A percentile compares a stretch with the other conserved stretches of the same genome.
Conservation (phyloP, 2,888 invertebrate genomes). For the Lasioglossum oenotherae region DNA sequence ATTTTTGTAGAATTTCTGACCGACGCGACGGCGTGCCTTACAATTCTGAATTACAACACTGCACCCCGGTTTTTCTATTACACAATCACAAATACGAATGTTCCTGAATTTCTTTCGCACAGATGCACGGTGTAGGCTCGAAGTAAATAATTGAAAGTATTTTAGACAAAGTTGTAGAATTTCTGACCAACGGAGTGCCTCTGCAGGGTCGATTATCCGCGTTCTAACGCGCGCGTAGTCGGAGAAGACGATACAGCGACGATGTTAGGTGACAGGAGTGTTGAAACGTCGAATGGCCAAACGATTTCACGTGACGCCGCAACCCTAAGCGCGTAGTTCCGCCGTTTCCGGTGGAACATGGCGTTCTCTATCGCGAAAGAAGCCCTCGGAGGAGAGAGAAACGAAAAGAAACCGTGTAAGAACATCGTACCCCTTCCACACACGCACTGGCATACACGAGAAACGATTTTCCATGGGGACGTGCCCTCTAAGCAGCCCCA, state of each 20-base stretch:
- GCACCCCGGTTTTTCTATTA: too few species aligned
- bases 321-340: neutral
- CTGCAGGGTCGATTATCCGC: neutral
- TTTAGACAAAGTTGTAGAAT: neutral
- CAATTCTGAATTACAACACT: too few species aligned
- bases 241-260: neutral
- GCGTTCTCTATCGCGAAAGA: neutral
- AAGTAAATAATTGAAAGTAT: neutral
- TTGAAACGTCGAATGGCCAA: neutral
- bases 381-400: conserved; percentile 2
- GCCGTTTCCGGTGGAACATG: neutral
- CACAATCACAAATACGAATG: neutral
- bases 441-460: neutral
- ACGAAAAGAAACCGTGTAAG: neutral
- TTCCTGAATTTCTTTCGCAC: neutral
- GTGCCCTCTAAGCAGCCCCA: neutral
- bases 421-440: neutral
- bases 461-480: neutral
- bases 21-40: too few species aligned
- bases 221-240: too few species aligned
- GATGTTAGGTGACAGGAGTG: neutral
- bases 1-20: neutral
- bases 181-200: neutral
- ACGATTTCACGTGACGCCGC: conserved; percentile 1
- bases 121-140: neutral